Evolutionary conservation across 2,888 invertebrate genomes (phyloP).

Genomic region (Petrolisthes manimaculis): DNA sequence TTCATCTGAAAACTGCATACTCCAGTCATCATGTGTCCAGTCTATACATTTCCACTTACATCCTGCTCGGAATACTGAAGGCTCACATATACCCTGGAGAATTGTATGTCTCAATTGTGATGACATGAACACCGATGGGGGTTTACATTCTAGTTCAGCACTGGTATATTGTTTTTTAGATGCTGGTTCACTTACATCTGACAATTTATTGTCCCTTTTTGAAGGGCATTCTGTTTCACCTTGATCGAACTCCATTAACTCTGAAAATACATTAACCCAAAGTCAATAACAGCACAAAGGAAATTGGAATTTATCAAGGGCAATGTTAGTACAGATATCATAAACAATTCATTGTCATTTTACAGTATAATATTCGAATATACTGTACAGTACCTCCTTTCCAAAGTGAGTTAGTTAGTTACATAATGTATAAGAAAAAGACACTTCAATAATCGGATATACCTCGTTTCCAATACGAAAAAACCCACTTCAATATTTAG

Average conservation of each 20-base stretch:
- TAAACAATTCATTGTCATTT: no score
- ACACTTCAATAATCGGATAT: no score
- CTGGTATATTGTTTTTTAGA: not conserved
- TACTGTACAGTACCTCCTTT: no score
- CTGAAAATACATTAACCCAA: not conserved
- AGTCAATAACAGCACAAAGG: no score
- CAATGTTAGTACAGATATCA: no score
- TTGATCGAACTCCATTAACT: not conserved
- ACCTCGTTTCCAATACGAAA: no score
- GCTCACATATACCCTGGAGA: not conserved
- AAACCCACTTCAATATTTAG: no score
- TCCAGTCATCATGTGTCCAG: constrained; percentile 40
- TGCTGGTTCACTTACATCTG: not conserved
- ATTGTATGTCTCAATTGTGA: not conserved
- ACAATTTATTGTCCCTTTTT: not conserved
- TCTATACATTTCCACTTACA: constrained; percentile 45
- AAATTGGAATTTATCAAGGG: no score
- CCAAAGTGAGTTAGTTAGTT: no score
- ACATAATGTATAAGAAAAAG: no score
- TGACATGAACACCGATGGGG: not conserved
- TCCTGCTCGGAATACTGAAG: not conserved
- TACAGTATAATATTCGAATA: no score
- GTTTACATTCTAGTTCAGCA: not conserved
- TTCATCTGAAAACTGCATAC: constrained; percentile 28
- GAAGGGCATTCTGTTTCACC: not conserved